Evolutionary conservation across 2,797 vertebrate genomes (phyloP), one percentile per base, ranked within the genome.

Genomic region (Etheostoma nigrum): DNA sequence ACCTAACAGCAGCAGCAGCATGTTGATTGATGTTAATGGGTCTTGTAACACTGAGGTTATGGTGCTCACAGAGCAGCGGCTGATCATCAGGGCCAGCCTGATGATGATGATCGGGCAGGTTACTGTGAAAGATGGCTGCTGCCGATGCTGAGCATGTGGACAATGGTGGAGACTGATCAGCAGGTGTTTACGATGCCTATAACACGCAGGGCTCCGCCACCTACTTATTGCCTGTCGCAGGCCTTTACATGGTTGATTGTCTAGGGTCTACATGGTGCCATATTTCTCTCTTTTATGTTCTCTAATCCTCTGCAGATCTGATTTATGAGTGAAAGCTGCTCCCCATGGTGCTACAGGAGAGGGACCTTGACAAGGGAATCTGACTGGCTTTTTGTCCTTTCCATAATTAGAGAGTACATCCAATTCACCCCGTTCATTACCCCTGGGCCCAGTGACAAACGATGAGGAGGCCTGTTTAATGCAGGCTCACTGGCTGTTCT

Each of bases 391-490:
- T 92, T 91, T 92, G 90, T 94, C 91, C 91, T 92, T 92, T 90
- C 82, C 89, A 92, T 94, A 92, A 94, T 94, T 94, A 94, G 88
- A 91, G 83, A 89, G 88, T 89, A 89, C 89, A 91, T 92, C 83
- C 89, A 92, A 86, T 91, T 90, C 91, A 88, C 83, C 88, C 88
- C 21, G 68, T 85, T 93, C 91, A 93, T 94, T 94, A 91, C 88
- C 90, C 92, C 72, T 82, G 91, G 88, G 82, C 74, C 87, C 76
- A 9, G 79, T 89, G 92, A 93, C 88, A 91, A 93, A 93, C 85
- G 90, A 89, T 52, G 83, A 88, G 86, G 71, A 85, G 83, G 81
- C 62, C 72, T 69, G 75, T 81, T 93, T 85, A 84, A 91, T 81
- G 78, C 73, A 76, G 78, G 33, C 78, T 75, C 84, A 67, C 80